Percentiles rank a stretch among this genome's conserved stretches.
phyloP scores from a whole-genome alignment of 2,797 vertebrate species.

The Enteromius trimaculatus region DNA sequence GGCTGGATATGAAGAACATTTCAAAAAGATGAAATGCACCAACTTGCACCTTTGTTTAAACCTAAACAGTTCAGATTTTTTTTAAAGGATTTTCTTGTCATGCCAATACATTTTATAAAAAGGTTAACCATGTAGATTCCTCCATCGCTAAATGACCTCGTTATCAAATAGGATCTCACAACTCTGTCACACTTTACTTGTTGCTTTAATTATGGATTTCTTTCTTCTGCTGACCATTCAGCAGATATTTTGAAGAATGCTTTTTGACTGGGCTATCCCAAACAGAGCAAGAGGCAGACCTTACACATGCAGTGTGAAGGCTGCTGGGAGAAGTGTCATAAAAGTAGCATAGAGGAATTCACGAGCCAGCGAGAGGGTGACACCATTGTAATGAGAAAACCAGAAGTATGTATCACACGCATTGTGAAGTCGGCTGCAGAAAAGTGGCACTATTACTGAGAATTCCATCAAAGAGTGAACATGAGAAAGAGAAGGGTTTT shows the following conservation, averaged over 20 bases:
- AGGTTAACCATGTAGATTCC: neutral
- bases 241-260: neutral
- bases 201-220: neutral
- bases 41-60: conserved; percentile 30
- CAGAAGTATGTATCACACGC: conserved; percentile 50
- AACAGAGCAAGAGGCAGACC: neutral
- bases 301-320: conserved; percentile 1
- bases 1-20: conserved; percentile 32
- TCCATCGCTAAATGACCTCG: neutral
- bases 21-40: conserved; percentile 15
- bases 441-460: conserved; percentile 42
- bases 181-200: neutral
- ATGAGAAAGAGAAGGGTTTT: conserved; percentile 8
- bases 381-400: conserved; percentile 61
- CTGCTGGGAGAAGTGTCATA: conserved; percentile 36
- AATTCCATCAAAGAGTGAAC: conserved; percentile 32
- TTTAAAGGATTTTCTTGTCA: conserved; percentile 15
- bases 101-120: neutral
- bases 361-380: conserved; percentile 51
- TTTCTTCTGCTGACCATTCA: neutral
- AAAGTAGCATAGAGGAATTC: conserved; percentile 49
- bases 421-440: conserved; percentile 41
- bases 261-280: neutral
- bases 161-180: neutral
- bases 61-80: conserved; percentile 33